Conservation (phyloP, 2,797 vertebrate genomes). For the Otus scops region DNA sequence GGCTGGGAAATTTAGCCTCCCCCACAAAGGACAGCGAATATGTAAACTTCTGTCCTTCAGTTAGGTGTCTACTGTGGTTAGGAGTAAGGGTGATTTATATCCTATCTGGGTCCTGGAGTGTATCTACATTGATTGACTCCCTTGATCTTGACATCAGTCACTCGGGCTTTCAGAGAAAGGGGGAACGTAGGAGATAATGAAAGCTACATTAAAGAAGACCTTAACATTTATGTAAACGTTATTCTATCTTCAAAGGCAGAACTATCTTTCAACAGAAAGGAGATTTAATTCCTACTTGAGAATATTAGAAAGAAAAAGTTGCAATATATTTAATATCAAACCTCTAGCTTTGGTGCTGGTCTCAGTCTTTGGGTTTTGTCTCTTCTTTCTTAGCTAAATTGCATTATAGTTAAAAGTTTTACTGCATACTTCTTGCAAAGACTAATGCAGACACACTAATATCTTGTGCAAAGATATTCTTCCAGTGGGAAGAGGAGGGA, state of each 20-base stretch:
- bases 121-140: constrained; percentile 78
- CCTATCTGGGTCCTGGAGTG: constrained; percentile 76
- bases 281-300: constrained; percentile 61
- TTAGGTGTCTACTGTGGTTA: constrained; percentile 68
- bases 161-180: constrained; percentile 68
- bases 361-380: background rate
- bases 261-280: constrained; percentile 46
- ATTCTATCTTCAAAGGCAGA: constrained; percentile 80
- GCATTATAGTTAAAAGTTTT: background rate
- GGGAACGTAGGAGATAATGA: constrained; percentile 75
- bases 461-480: background rate
- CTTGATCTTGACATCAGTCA: constrained; percentile 85
- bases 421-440: background rate
- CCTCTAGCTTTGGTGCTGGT: background rate
- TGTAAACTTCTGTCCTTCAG: constrained; percentile 62
- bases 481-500: background rate
- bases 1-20: constrained; percentile 76
- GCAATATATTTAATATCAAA: constrained; percentile 29
- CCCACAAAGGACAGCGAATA: constrained; percentile 61
- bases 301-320: constrained; percentile 36
- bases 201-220: constrained; percentile 75
- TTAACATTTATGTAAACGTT: constrained; percentile 75
- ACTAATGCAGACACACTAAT: background rate
- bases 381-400: background rate
- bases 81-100: constrained; percentile 78